Percentiles rank a stretch among this genome's conserved stretches.
Conservation (phyloP, 2,888 invertebrate genomes). For the Luffia ferchaultella region DNA sequence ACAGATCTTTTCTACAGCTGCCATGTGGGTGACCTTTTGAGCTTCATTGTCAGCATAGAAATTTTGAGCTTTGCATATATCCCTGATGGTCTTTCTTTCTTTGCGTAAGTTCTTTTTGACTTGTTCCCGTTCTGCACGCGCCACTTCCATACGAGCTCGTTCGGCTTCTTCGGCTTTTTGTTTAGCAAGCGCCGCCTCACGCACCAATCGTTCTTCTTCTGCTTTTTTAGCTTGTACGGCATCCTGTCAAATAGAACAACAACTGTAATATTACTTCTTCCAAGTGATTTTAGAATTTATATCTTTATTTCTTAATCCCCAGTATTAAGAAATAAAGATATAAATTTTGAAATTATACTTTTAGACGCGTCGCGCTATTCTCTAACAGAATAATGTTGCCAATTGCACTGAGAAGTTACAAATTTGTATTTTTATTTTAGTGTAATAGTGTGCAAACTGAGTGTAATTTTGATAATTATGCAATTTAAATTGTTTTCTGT, state of each 20-base stretch:
- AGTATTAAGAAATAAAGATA: too few species aligned
- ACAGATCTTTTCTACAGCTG: constrained; percentile 91
- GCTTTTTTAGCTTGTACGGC: constrained; percentile 83
- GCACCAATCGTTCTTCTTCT: constrained; percentile 80
- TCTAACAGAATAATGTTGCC: too few species aligned
- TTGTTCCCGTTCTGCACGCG: constrained; percentile 85
- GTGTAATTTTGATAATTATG: too few species aligned
- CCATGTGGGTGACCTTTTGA: constrained; percentile 83
- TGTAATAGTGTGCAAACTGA: too few species aligned
- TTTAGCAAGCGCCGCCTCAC: constrained; percentile 77
- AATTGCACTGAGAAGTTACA: too few species aligned
- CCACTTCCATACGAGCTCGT: constrained; percentile 80
- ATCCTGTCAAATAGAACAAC: constrained; percentile 68
- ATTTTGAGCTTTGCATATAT: constrained; percentile 80
- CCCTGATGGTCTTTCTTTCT: constrained; percentile 77
- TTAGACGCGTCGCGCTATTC: too few species aligned
- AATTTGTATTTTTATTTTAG: too few species aligned
- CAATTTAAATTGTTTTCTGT: too few species aligned
- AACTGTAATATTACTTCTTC: too few species aligned
- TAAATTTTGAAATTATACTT: too few species aligned
- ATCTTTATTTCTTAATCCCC: too few species aligned
- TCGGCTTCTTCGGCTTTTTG: constrained; percentile 84
- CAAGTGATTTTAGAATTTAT: too few species aligned
- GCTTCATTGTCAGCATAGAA: constrained; percentile 78
- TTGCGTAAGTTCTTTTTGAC: constrained; percentile 87